Conservation (phyloP, 2,797 vertebrate genomes). For the Ctenopoma kingsleyae region DNA sequence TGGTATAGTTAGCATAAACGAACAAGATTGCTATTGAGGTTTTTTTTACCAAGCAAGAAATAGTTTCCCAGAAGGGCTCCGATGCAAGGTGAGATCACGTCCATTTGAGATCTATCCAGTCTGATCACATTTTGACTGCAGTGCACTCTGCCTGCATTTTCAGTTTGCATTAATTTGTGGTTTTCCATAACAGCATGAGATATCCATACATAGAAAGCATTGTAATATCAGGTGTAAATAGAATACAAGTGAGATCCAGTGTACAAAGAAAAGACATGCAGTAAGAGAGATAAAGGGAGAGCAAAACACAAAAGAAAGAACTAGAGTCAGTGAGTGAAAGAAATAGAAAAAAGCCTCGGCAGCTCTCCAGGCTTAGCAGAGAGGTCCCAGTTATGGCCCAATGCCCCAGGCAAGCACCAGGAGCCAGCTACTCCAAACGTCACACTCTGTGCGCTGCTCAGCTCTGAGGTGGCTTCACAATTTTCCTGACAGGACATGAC, state of each 20-base stretch:
- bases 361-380: constrained; percentile 60
- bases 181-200: neutral
- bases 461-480: constrained; percentile 76
- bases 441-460: constrained; percentile 58
- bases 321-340: constrained; percentile 45
- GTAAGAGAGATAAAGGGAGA: constrained; percentile 23
- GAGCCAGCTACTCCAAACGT: constrained; percentile 71
- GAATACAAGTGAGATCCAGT: constrained; percentile 2
- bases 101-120: neutral
- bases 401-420: constrained; percentile 78
- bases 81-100: neutral
- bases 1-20: neutral
- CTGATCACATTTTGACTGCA: neutral
- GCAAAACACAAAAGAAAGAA: constrained; percentile 43
- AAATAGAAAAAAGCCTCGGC: constrained; percentile 52
- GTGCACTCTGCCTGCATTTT: neutral
- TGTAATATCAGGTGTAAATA: constrained; percentile 12
- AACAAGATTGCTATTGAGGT: neutral
- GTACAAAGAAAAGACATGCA: constrained; percentile 19
- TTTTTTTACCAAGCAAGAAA: neutral
- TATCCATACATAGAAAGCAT: neutral
- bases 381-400: constrained; percentile 72
- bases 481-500: constrained; percentile 84
- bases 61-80: neutral
- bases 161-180: neutral